Evolutionary conservation across 2,888 invertebrate species (phyloP), one percentile per base, ranked within the genome.

Genomic region (Glomeris marginata): DNA sequence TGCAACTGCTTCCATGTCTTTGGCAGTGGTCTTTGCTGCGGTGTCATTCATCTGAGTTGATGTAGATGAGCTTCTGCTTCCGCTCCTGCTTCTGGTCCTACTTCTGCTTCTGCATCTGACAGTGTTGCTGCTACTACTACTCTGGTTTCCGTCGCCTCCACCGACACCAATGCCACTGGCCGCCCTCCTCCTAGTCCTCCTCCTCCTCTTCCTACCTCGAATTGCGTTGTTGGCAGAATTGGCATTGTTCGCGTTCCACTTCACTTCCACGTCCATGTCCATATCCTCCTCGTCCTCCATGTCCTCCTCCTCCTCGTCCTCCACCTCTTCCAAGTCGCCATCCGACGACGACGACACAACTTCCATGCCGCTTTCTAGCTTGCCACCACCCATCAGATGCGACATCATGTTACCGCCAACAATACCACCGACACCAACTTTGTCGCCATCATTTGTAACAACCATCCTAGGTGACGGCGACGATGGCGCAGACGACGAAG

Each of bases 331-430:
- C 11, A 36, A 36, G 36, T 13, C 11, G 11, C 10, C 36, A 11
- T 36, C 36, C 36, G 36, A 13, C 36, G 13, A 36, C 36, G 43
- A 43, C 43, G 28, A 33, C 13, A 43, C 43, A 13, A 8, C 43
- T 33, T 11, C 22, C 15, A 8, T 20, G 3, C 43, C 43, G 21
- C 43, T n/a, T 36, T 10, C 13, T 36, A 10, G 11, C 10, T 36
- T 36, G 36, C 13, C 13, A 11, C 13, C 38, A 33, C 41, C 45
- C 36, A 51, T 33, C 13, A 52, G 52, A 33, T 52, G 52, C 33
- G 49, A 56, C 47, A 54, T 55, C 50, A 56, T 49, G 38, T 47
- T 49, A 4, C 49, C 48, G 13, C 45, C n/a, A n/a, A n/a, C 28
- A n/a, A 18, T 33, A 41, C 48, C 47, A 35, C 43, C 52, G 6